Evolutionary conservation across 2,888 invertebrate species (phyloP).

Genomic region (Scrobipalpa atriplicella): DNA sequence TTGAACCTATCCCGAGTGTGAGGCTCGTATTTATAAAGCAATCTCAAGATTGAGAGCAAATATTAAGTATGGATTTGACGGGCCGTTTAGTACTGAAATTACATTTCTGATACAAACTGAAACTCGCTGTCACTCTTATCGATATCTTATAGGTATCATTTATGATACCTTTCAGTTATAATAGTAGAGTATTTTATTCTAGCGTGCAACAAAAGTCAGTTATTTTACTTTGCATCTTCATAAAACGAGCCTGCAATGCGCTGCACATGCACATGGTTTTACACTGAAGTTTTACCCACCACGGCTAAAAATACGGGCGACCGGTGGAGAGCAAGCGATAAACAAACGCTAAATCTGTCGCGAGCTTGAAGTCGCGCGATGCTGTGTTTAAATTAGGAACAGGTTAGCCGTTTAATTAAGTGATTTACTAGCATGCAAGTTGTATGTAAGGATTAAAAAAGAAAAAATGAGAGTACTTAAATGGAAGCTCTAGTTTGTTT

Average conservation of each 20-base stretch:
- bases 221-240: background rate
- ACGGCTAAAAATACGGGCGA: slow-evolving; percentile 22
- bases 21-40: too few species aligned
- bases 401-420: background rate
- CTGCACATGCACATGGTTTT: background rate
- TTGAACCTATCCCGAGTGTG: too few species aligned
- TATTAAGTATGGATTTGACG: too few species aligned
- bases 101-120: too few species aligned
- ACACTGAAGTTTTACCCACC: background rate
- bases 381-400: slow-evolving; percentile 11
- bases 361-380: slow-evolving; percentile 29
- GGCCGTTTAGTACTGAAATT: too few species aligned
- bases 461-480: too few species aligned
- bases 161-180: background rate
- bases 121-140: too few species aligned
- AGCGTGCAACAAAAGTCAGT: too few species aligned
- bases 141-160: background rate
- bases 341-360: slow-evolving; percentile 33
- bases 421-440: background rate
- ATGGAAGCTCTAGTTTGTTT: too few species aligned
- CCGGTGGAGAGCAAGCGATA: slow-evolving; percentile 24
- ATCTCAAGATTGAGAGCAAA: too few species aligned
- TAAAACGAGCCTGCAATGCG: background rate
- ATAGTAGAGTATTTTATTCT: too few species aligned
- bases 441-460: too few species aligned